Percentiles rank a stretch among this genome's conserved stretches.
Evolutionary conservation across 2,113 vertebrate species (phyloP).

Genomic region (Pollimyrus isidori): DNA sequence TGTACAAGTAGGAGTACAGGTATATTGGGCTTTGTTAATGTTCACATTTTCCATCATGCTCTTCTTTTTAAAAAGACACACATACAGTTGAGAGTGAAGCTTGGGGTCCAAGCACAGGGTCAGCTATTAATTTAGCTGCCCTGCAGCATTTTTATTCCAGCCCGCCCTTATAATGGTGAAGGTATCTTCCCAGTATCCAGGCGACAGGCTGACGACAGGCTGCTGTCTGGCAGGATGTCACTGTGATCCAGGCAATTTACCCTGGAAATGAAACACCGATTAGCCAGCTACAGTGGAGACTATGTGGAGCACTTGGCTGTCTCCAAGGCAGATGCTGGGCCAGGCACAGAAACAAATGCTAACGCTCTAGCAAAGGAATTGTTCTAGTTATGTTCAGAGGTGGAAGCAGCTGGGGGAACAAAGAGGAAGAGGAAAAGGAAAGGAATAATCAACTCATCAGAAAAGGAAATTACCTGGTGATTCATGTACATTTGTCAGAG

Average conservation of each 20-base stretch:
- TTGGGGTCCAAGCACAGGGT: not conserved
- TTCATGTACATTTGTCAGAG: not conserved
- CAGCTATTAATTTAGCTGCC: not conserved
- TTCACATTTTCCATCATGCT: not conserved
- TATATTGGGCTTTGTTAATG: not conserved
- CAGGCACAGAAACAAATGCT: not conserved
- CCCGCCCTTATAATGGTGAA: not conserved
- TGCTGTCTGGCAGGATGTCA: not conserved
- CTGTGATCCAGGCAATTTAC: constrained; percentile 2
- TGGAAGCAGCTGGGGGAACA: not conserved
- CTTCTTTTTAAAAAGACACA: not conserved
- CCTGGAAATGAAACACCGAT: not conserved
- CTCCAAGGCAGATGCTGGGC: not conserved
- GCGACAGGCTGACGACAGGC: not conserved
- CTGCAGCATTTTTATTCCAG: not conserved
- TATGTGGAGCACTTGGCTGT: not conserved
- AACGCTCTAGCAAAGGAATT: not conserved
- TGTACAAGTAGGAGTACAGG: not conserved
- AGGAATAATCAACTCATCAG: not conserved
- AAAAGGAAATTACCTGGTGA: not conserved
- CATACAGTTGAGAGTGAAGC: not conserved
- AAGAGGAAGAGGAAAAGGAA: not conserved
- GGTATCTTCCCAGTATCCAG: not conserved
- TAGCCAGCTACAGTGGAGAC: not conserved
- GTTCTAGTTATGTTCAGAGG: not conserved